Conservation (phyloP, 2,797 vertebrate species). For the Sternarchorhynchus goeldii region DNA sequence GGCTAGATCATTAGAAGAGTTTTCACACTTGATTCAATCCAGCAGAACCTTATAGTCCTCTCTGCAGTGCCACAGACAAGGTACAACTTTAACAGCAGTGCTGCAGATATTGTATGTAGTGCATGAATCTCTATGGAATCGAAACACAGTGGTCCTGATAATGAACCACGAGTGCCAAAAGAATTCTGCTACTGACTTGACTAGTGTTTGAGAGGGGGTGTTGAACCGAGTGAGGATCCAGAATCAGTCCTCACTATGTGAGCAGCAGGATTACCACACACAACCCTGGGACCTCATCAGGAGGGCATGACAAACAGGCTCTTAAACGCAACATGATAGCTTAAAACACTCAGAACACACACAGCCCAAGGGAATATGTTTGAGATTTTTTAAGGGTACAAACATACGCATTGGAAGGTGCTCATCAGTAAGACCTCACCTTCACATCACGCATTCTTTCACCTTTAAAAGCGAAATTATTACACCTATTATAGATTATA, state of each 20-base stretch:
- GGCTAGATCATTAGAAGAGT: slow-evolving; percentile 2
- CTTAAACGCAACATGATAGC: not conserved
- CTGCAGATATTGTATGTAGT: not conserved
- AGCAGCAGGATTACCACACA: slow-evolving; percentile 8
- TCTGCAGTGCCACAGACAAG: not conserved
- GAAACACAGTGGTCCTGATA: not conserved
- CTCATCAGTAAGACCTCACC: no score
- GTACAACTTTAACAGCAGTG: not conserved
- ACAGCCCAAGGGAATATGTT: not conserved
- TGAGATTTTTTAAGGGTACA: no score
- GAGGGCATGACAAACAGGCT: not conserved
- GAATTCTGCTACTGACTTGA: not conserved
- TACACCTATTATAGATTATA: not conserved
- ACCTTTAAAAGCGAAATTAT: not conserved
- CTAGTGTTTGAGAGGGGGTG: not conserved
- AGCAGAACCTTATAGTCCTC: not conserved
- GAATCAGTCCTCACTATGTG: slow-evolving; percentile 14
- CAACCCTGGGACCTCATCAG: not conserved
- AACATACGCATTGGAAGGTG: no score
- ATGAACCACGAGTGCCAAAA: not conserved
- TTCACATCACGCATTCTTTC: slow-evolving; percentile 8
- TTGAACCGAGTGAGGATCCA: slow-evolving; percentile 2
- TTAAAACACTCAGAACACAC: not conserved
- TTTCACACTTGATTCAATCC: slow-evolving; percentile 8
- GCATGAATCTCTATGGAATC: slow-evolving; percentile 1